Conservation (phyloP, 2,113 vertebrate genomes). For the Ceratotherium simum region DNA sequence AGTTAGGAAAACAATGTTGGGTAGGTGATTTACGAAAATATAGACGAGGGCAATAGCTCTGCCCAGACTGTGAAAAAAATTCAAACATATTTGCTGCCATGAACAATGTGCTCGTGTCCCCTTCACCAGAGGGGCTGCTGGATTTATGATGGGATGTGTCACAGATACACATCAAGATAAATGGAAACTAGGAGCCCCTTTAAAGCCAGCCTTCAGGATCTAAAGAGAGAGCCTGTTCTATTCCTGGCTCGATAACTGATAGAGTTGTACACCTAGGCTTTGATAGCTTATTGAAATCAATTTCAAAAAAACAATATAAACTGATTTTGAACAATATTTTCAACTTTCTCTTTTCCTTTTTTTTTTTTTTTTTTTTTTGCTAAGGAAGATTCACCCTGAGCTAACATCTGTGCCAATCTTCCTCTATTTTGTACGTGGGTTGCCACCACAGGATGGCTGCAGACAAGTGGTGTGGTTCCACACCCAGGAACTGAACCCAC, state of each 20-base stretch:
- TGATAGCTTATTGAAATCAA: slow-evolving; percentile 30
- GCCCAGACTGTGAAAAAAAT: slow-evolving; percentile 19
- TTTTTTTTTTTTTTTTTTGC: no score
- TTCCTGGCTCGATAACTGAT: not conserved
- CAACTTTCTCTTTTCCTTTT: not conserved
- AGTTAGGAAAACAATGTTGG: not conserved
- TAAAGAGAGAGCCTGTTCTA: not conserved
- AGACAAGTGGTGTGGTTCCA: no score
- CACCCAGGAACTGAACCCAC: no score
- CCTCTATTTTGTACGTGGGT: no score
- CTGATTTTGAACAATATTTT: slow-evolving; percentile 42
- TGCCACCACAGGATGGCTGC: no score
- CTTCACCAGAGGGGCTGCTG: slow-evolving; percentile 59
- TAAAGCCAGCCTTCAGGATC: not conserved
- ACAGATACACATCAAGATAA: slow-evolving; percentile 46
- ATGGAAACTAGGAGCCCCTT: not conserved
- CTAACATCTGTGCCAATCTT: no score
- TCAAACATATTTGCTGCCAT: slow-evolving; percentile 15
- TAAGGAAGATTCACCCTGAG: no score
- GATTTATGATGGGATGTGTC: slow-evolving; percentile 43
- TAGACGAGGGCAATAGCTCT: slow-evolving; percentile 15
- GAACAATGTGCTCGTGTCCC: slow-evolving; percentile 12
- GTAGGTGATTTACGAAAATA: slow-evolving; percentile 57
- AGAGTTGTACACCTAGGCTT: not conserved
- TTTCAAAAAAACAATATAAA: slow-evolving; percentile 37